Evolutionary conservation across 2,888 invertebrate species (phyloP), one percentile per base, ranked within the genome.

Genomic region (Melinaea menophilus): DNA sequence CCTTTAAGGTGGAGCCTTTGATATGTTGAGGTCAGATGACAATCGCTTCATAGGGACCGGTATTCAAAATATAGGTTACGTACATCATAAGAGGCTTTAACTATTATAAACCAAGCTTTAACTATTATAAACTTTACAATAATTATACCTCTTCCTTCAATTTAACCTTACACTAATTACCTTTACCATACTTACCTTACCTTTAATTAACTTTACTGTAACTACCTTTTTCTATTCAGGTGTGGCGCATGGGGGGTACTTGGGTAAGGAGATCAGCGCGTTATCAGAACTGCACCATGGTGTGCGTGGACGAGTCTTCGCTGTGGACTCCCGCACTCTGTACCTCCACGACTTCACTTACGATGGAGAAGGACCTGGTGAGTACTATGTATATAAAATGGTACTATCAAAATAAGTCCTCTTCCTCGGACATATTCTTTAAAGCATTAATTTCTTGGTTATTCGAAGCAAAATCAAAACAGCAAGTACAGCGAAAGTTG

Each of bases 291-390:
- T 96, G 72, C 95, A 97, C 84, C 97, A 97, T 84, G 95, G 94
- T 72, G 96, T 97, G 73, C 94, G 94, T 70, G 98, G 97, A 9
- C 94, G 94, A 76, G 96, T 97, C 61, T 97, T 93, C 85, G 97
- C 96, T 4, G 96, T 97, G 0, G 97, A 98, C 86, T 94, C 96
- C 59, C 92, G 96, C 76, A 98, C 97, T 59, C 85, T 98, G 64
- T 96, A 95, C 88, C 92, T 98, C 74, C 94, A 96, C 82, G 95
- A 95, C 88, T 97, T 97, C 87, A 95, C 94, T 71, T 98, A 97
- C 83, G 97, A 97, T 77, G 98, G 98, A 64, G 95, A 96, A 84
- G 97, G 96, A 58, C 97, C 97, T 81, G 95, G 97, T 97, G 76
- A 82, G 84, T 80, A 59, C 59, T 4, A n/a, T 22, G 22, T 22